Evolutionary conservation across 2,113 vertebrate genomes (phyloP).

Genomic region (Albula glossodonta): DNA sequence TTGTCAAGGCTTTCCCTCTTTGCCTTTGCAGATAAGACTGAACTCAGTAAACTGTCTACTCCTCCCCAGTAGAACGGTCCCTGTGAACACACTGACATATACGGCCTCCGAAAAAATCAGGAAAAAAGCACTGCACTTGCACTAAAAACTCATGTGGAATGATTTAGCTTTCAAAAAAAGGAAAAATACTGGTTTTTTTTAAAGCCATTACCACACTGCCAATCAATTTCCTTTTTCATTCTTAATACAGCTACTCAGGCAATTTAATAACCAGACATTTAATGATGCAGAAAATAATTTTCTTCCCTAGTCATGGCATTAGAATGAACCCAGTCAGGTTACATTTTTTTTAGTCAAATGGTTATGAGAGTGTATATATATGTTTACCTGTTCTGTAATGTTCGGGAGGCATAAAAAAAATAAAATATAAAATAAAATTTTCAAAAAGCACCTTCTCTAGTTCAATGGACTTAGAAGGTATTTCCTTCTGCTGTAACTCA

Average conservation of each 20-base stretch:
- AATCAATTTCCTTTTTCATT: constrained; percentile 5
- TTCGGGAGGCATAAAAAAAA: no score
- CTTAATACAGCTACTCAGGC: not conserved
- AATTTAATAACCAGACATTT: not conserved
- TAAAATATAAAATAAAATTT: no score
- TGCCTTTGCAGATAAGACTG: not conserved
- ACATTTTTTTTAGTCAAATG: not conserved
- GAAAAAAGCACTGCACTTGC: not conserved
- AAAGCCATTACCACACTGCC: constrained; percentile 1
- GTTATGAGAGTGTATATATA: not conserved
- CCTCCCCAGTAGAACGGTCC: not conserved
- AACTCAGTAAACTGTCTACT: not conserved
- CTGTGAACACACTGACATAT: not conserved
- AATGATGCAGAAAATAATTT: constrained; percentile 3
- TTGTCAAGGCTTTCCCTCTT: not conserved
- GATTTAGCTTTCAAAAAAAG: not conserved
- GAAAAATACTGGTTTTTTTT: not conserved
- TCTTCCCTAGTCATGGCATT: not conserved
- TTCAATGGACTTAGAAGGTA: not conserved
- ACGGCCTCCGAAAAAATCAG: not conserved
- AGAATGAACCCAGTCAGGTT: not conserved
- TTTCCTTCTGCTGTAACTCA: not conserved
- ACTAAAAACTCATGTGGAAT: not conserved
- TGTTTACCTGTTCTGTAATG: not conserved
- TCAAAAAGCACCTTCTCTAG: not conserved